Evolutionary conservation across 1,140 invertebrate species (phyloP), one percentile per base, ranked within the genome.

Genomic region (Paramacrobiotus metropolitanus): DNA sequence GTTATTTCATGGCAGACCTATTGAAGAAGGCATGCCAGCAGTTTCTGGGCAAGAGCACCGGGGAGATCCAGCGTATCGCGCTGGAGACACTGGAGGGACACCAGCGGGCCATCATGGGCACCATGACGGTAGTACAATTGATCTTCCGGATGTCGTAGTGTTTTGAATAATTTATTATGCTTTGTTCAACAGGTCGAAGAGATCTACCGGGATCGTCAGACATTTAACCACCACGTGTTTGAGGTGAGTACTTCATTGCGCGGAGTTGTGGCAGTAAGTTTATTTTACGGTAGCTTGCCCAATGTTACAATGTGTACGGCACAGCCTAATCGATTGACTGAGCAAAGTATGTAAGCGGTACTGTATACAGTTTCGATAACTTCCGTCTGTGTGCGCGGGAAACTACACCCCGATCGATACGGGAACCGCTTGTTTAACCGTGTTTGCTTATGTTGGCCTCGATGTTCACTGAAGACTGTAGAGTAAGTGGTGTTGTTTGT

Each of bases 121-220:
- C 87, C 64, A 96, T 96, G 91, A 94, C 90, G 31, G 91, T 97
- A 15, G 91, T 95, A 78, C 82, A 83, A 74, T 61, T 61, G 30
- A 24, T 29, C 40, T 20, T 44, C n/a, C n/a, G 20, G 20, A 29
- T 60, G 31, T 40, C 3, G 2, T 20, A 61, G 29, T 61, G 18
- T 55, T 64, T 9, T 34, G 31, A 34, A n/a, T n/a, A n/a, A n/a
- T n/a, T n/a, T 44, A 21, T 28, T 65, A 48, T 30, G 24, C 65
- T 64, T 64, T 63, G 21, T 24, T 67, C 55, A 29, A 28, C 60
- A 62, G 28, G 68, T 71, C 2, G 65, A 83, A 81, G 92, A 96
- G 77, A 96, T 97, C 70, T 97, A 96, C 74, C 95, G 95, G 74
- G 92, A 96, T 72, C 80, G 93, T 59, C 95, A 97, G 76, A 96